Conservation (phyloP, 2,797 vertebrate species). For the Phaenicophaeus curvirostris region DNA sequence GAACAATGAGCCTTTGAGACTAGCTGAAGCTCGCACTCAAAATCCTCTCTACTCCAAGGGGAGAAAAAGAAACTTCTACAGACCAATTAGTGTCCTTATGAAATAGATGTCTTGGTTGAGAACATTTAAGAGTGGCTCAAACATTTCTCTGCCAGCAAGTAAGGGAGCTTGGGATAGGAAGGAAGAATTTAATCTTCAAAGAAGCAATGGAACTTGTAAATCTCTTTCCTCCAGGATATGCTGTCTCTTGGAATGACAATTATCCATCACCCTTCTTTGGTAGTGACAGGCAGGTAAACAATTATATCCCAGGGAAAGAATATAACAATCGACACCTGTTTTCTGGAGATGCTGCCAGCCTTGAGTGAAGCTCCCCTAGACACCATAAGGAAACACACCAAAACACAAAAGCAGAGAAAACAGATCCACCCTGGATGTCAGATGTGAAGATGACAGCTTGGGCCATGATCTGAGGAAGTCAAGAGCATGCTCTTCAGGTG, state of each 20-base stretch:
- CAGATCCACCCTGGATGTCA: not conserved
- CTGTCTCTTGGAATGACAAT: not conserved
- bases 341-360: not conserved
- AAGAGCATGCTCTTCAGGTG: not conserved
- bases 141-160: not conserved
- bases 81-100: not conserved
- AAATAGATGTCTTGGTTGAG: not conserved
- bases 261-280: not conserved
- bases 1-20: conserved; percentile 47
- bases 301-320: not conserved
- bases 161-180: not conserved
- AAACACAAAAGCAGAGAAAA: not conserved
- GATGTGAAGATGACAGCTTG: not conserved
- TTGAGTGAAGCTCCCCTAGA: not conserved
- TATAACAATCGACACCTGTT: not conserved
- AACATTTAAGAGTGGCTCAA: not conserved
- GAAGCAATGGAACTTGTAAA: not conserved
- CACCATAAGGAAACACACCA: not conserved
- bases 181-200: not conserved
- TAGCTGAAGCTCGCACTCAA: not conserved
- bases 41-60: not conserved
- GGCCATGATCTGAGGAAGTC: not conserved
- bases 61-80: not conserved
- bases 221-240: not conserved
- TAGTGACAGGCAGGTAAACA: not conserved